These are phyloP conservation scores for Venusia cambrica DNA, from an alignment of 2,888 invertebrate species.

Conservation along the genomic window DNA sequence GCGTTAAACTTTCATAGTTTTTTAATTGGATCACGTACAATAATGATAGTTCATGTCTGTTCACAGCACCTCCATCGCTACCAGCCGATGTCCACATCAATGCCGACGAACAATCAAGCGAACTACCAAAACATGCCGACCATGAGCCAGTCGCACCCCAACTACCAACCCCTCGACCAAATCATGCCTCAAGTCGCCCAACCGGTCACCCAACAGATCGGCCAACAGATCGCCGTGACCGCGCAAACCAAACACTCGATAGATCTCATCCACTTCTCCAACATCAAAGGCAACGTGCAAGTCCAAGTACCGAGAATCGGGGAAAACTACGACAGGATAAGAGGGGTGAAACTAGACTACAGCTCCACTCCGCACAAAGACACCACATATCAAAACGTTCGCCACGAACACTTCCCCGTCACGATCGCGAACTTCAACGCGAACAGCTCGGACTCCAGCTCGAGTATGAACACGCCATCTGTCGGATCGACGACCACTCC, in stretches of 20 bases:
- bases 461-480: constrained; percentile 83
- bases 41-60: too few species aligned
- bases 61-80: constrained; percentile 62
- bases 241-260: constrained; percentile 54
- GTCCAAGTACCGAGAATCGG: constrained; percentile 55
- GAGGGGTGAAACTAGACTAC: constrained; percentile 56
- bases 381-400: constrained; percentile 61
- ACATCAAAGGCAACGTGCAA: constrained; percentile 47
- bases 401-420: constrained; percentile 56
- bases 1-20: too few species aligned
- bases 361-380: constrained; percentile 56
- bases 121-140: constrained; percentile 61
- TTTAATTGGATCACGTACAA: too few species aligned
- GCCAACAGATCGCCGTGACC: constrained; percentile 56
- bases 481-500: constrained; percentile 84
- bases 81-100: constrained; percentile 69
- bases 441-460: constrained; percentile 85
- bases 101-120: constrained; percentile 47
- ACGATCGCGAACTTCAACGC: constrained; percentile 52
- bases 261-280: constrained; percentile 63
- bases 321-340: constrained; percentile 54
- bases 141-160: constrained; percentile 69
- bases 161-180: constrained; percentile 36
- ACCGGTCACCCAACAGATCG: constrained; percentile 40
- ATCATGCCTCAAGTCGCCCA: constrained; percentile 10